These are phyloP conservation scores for Anthoptus insignis DNA, from an alignment of 2,888 invertebrate genomes.

Conservation along the genomic window DNA sequence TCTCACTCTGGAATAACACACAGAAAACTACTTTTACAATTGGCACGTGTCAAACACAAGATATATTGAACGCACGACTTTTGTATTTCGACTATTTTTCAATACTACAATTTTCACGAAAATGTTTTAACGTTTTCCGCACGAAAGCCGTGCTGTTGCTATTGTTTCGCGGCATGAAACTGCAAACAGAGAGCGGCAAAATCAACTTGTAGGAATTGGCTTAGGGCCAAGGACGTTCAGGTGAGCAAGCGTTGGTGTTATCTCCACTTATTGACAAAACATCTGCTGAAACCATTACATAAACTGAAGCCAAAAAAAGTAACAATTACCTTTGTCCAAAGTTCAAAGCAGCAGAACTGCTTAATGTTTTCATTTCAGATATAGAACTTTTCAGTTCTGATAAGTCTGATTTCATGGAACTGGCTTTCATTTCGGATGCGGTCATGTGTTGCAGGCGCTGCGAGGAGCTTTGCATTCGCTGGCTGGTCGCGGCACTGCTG, in stretches of 20 bases:
- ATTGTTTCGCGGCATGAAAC: slow-evolving; percentile 82
- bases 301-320: slow-evolving; percentile 38
- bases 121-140: slow-evolving; percentile 50
- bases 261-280: slow-evolving; percentile 64
- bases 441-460: slow-evolving; percentile 84
- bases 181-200: slow-evolving; percentile 76
- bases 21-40: slow-evolving; percentile 11
- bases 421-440: slow-evolving; percentile 93
- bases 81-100: slow-evolving; percentile 1
- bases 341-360: slow-evolving; percentile 76
- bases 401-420: slow-evolving; percentile 93
- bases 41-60: slow-evolving; percentile 7
- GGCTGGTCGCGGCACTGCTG: slow-evolving; percentile 87
- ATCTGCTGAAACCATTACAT: slow-evolving; percentile 50
- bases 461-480: slow-evolving; percentile 87
- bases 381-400: slow-evolving; percentile 94
- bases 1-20: slow-evolving; percentile 83
- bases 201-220: slow-evolving; percentile 80
- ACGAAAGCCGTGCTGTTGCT: slow-evolving; percentile 71
- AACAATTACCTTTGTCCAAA: slow-evolving; percentile 75
- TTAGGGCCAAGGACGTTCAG: slow-evolving; percentile 80
- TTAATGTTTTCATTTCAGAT: slow-evolving; percentile 94
- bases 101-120: slow-evolving; percentile 18
- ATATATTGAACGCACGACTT: background rate
- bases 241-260: slow-evolving; percentile 76